Base-by-base conservation (phyloP, 1,140 invertebrate species). In the Acyrthosiphon pisum region DNA sequence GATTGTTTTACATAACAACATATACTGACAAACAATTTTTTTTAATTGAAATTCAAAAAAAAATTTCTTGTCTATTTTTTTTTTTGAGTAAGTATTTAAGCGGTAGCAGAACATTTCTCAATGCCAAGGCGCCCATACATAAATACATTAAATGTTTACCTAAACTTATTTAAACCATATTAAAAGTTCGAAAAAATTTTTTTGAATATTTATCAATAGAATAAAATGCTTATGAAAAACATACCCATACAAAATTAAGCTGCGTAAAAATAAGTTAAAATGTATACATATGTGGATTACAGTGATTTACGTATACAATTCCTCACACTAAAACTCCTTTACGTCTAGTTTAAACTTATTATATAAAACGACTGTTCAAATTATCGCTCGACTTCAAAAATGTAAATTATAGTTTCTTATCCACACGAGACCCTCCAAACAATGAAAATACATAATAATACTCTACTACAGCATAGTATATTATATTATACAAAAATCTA, bases 401-500 rank as follows among this genome's bases (percentile, higher is more conserved):
- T 76, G 30, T n/a, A 76, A 76, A 76, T 76, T 76, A 76, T n/a
- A 76, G 60, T 76, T 76, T 76, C 56, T 60, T 60, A 60, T 60
- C 56, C 56, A 60, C 56, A 60, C 56, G 30, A 60, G 56, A 60
- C 56, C 30, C 56, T 60, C 56, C 56, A 76, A 76, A 76, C 60
- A 76, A 76, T 76, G n/a, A n/a, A 76, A 76, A 76, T 76, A 76
- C 30, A 76, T 76, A 76, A 76, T 76, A 76, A 76, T 41, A 41
- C 60, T n/a, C 30, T 76, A 76, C 48, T 50, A 14, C 30, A 76
- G 14, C n/a, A 76, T 76, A 76, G 11, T 60, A 68, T 76, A 76
- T 76, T 76, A 76, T 18, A 76, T 76, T 76, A 30, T 76, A 76
- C 14, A 68, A 76, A n/a, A 76, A 76, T 76, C 60, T 76, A 18